These are phyloP conservation scores for Pangasius djambal DNA, from an alignment of 2,797 vertebrate species.

Conservation along the genomic window DNA sequence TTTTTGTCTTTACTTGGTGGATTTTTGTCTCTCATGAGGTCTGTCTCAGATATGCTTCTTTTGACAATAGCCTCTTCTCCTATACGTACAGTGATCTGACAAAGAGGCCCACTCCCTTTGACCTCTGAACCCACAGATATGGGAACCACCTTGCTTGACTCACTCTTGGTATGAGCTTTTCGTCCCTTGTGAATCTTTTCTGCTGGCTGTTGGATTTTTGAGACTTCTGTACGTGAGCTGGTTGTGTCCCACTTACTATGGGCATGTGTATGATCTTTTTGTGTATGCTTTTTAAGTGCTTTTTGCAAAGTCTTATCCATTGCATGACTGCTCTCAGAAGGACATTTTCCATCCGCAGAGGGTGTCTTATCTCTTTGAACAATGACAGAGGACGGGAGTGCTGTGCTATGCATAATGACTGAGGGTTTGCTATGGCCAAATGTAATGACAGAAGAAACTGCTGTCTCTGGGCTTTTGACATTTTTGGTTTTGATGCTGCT, in stretches of 20 bases:
- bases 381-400: conserved; percentile 78
- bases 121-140: conserved; percentile 71
- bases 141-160: conserved; percentile 78
- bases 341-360: conserved; percentile 74
- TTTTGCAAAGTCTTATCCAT: conserved; percentile 65
- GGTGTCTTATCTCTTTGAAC: conserved; percentile 81
- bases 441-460: conserved; percentile 83
- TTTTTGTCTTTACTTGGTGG: conserved; percentile 76
- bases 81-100: conserved; percentile 91
- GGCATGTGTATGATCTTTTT: conserved; percentile 68
- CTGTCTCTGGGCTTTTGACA: conserved; percentile 65
- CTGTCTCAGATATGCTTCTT: conserved; percentile 89
- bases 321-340: conserved; percentile 62
- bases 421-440: conserved; percentile 86
- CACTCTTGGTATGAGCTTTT: conserved; percentile 75
- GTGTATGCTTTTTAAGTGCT: conserved; percentile 70
- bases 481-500: conserved; percentile 72
- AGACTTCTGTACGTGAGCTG: conserved; percentile 65
- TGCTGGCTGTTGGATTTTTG: conserved; percentile 63
- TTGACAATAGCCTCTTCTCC: conserved; percentile 92
- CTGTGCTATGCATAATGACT: conserved; percentile 85
- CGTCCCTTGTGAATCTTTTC: conserved; percentile 74
- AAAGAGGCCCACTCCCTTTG: conserved; percentile 81
- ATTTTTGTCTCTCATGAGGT: conserved; percentile 83
- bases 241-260: conserved; percentile 70